A percentile compares a stretch with the other conserved stretches of the same genome.
These are phyloP conservation scores for Pycnomerus fuliginosus DNA, from an alignment of 2,888 invertebrate species.

Conservation along the genomic window DNA sequence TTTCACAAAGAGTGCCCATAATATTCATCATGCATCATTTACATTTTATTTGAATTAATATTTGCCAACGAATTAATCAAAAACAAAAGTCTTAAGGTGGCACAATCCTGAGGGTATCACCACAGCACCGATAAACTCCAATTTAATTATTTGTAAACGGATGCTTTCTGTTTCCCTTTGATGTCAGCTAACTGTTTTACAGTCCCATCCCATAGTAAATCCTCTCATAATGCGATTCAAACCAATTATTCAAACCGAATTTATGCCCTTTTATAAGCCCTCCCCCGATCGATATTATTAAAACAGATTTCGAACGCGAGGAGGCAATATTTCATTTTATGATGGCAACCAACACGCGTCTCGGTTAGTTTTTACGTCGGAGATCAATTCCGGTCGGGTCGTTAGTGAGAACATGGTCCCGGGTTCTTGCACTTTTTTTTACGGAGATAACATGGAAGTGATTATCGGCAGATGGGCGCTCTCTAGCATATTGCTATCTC, in stretches of 20 bases:
- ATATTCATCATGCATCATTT: too few relatives aligned
- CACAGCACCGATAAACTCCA: too few relatives aligned
- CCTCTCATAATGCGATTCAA: slow-evolving; percentile 16
- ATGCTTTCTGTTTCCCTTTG: too few relatives aligned
- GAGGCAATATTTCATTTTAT: slow-evolving; percentile 35
- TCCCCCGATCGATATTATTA: background rate
- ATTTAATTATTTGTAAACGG: too few relatives aligned
- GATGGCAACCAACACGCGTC: slow-evolving; percentile 32
- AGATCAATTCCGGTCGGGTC: slow-evolving; percentile 35
- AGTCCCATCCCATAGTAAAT: slow-evolving; percentile 13
- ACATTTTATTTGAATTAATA: too few relatives aligned
- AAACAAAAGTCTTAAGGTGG: too few relatives aligned
- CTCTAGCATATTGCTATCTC: slow-evolving; percentile 38
- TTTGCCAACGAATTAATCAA: too few relatives aligned
- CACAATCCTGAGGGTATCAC: too few relatives aligned
- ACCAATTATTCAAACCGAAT: slow-evolving; percentile 22
- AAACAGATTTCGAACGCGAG: background rate
- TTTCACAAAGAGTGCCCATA: too few relatives aligned
- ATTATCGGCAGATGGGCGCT: slow-evolving; percentile 49
- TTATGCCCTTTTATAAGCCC: slow-evolving; percentile 16
- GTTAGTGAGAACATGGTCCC: slow-evolving; percentile 27
- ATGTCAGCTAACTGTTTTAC: slow-evolving; percentile 15
- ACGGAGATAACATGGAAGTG: slow-evolving; percentile 48
- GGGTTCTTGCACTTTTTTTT: slow-evolving; percentile 39
- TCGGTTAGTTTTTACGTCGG: slow-evolving; percentile 34